Base-by-base conservation (phyloP, 2,113 vertebrate species). In the Engraulis encrasicolus region DNA sequence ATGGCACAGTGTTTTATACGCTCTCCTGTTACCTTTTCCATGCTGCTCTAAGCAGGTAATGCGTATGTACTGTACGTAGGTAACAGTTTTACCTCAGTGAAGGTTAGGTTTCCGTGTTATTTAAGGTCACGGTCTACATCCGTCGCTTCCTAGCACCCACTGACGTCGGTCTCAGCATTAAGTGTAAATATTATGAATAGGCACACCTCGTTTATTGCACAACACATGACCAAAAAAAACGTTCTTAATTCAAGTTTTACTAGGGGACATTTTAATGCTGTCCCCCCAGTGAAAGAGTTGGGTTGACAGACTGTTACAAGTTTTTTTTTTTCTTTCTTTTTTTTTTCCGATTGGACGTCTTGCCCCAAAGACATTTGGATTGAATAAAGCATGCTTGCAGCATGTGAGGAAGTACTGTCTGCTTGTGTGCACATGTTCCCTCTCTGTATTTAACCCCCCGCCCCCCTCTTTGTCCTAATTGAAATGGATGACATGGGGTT, bases 71-170 rank as follows among this genome's bases (percentile, higher is more conserved):
- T 27, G 58, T 6, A 66, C 14, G 58, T 31, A 27, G 58, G 27
- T 27, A 66, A 66, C 58, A 23, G n/a, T 66, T 66, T 66, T 27
- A 1, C 27, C 31, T 66, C 27, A 31, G 7, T 31, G 12, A 27
- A 3, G n/a, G 23, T n/a, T 66, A 3, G n/a, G 23, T n/a, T 66
- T 66, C 71, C 38, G 61, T 84, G 83, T 79, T 80, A 80, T 84
- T 71, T 74, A 27, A 84, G 52, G 78, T 80, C 20, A 50, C 6
- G 79, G 36, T 80, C 83, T 66, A 79, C 37, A 36, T 6, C 1
- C 0, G 9, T 15, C 78, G 31, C 27, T n/a, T n/a, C 54, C 19
- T 79, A 18, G 23, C 20, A 81, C 79, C 78, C 83, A 88, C 78
- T 38, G 50, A 87, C 84, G 9, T n/a, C n/a, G n/a, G n/a, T 45